Percentiles rank a stretch among this genome's conserved stretches.
phyloP scores from a whole-genome alignment of 1,140 invertebrate genomes.

The Macrostomum lignano region DNA sequence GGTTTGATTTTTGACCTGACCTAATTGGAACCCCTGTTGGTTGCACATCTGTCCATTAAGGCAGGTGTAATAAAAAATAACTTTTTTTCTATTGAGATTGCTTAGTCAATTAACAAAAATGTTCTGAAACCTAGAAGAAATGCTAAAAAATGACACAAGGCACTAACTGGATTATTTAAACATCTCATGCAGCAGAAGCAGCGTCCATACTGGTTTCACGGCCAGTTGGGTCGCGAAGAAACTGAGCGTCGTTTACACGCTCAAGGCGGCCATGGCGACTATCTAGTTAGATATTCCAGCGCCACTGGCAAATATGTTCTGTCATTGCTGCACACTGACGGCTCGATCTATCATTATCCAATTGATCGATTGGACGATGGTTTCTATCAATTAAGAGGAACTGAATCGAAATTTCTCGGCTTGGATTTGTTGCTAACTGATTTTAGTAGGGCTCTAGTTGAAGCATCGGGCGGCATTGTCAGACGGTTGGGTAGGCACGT shows the following conservation, averaged over 20 bases:
- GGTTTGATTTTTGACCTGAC: too few species aligned
- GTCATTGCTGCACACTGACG: not conserved
- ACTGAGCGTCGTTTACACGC: conserved; percentile 31
- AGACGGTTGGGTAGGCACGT: not conserved
- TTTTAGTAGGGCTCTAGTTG: conserved; percentile 5
- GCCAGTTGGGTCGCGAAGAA: too few species aligned
- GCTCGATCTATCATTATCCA: conserved; percentile 6
- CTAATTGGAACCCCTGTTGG: too few species aligned
- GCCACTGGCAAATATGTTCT: conserved; percentile 5
- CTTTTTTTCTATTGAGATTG: too few species aligned
- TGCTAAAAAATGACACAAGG: too few species aligned
- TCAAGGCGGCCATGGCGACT: conserved; percentile 1
- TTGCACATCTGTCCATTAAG: too few species aligned
- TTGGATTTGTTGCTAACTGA: conserved; percentile 6
- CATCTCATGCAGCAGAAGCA: too few species aligned
- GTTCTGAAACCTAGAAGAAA: too few species aligned
- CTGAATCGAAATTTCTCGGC: conserved; percentile 3
- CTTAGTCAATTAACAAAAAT: too few species aligned
- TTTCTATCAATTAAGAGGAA: conserved; percentile 6
- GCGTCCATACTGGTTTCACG: too few species aligned
- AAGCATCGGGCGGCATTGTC: not conserved
- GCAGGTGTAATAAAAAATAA: too few species aligned
- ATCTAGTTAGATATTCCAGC: conserved; percentile 3
- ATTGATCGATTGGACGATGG: conserved; percentile 5
- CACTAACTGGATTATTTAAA: too few species aligned